Conservation (phyloP, 1,140 invertebrate species). For the Dendrolimus kikuchii region DNA sequence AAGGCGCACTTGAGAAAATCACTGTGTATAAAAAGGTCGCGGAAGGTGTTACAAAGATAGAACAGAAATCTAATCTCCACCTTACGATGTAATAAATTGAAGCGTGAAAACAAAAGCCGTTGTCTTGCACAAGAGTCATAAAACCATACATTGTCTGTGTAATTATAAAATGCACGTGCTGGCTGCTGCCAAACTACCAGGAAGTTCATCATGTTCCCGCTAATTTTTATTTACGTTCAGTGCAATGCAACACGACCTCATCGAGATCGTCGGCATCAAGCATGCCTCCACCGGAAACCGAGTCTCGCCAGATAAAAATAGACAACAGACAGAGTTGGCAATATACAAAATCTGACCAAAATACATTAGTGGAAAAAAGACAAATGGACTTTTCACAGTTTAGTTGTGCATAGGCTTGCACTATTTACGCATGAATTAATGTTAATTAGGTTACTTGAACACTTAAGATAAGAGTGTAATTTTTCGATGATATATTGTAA, state of each 20-base stretch:
- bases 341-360: conserved; percentile 19
- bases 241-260: conserved; percentile 11
- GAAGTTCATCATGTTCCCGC: conserved; percentile 7
- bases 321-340: conserved; percentile 27
- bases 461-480: conserved; percentile 9
- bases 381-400: conserved; percentile 13
- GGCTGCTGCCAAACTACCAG: not conserved
- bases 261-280: conserved; percentile 9
- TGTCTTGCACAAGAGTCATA: too few relatives aligned
- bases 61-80: too few relatives aligned
- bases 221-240: conserved; percentile 12
- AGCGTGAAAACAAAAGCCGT: too few relatives aligned
- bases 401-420: conserved; percentile 15
- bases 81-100: too few relatives aligned
- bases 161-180: not conserved
- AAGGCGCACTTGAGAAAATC: too few relatives aligned
- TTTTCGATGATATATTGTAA: conserved; percentile 12
- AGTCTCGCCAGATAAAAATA: conserved; percentile 38
- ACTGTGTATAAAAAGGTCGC: too few relatives aligned
- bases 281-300: conserved; percentile 35
- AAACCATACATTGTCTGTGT: too few relatives aligned
- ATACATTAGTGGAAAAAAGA: conserved; percentile 16
- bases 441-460: conserved; percentile 20
- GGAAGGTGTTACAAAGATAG: too few relatives aligned
- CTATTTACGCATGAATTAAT: conserved; percentile 21